These are phyloP conservation scores for Pseudococcus jackbeardsleyi DNA, from an alignment of 2,888 invertebrate genomes.

Conservation along the genomic window DNA sequence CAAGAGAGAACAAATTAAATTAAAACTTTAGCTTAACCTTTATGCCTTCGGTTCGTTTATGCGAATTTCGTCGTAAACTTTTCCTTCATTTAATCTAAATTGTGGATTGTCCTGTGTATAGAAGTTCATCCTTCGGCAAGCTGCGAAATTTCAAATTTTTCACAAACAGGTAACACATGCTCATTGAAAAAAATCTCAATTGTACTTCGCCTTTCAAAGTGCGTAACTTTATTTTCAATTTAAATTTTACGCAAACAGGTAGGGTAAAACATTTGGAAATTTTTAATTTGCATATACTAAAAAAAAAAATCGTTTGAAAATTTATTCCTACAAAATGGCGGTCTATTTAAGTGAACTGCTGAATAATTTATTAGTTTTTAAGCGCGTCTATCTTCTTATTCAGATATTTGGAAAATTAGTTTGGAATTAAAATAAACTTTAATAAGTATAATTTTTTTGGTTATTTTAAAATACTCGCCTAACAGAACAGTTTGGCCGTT, in stretches of 20 bases:
- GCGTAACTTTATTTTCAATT: conserved; percentile 33
- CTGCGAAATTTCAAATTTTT: background rate
- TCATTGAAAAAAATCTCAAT: conserved; percentile 46
- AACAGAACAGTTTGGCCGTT: background rate
- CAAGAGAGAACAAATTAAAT: conserved; percentile 42
- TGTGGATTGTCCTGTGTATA: background rate
- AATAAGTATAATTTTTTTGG: background rate
- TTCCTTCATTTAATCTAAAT: conserved; percentile 27
- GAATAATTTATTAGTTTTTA: conserved; percentile 54
- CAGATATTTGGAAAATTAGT: conserved; percentile 53
- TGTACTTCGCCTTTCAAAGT: background rate
- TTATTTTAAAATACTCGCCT: background rate
- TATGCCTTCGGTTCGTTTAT: conserved; percentile 26
- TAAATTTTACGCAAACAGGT: background rate
- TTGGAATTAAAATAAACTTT: conserved; percentile 51
- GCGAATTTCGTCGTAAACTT: conserved; percentile 42
- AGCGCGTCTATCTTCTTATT: conserved; percentile 25
- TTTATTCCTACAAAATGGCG: conserved; percentile 39
- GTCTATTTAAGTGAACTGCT: conserved; percentile 46
- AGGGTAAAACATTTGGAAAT: conserved; percentile 4
- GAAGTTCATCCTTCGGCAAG: conserved; percentile 20
- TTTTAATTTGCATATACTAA: conserved; percentile 33
- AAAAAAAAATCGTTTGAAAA: conserved; percentile 33
- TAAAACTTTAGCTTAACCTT: conserved; percentile 16
- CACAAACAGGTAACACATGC: conserved; percentile 23